phyloP scores from a whole-genome alignment of 2,113 vertebrate species.

The Buteo buteo region DNA sequence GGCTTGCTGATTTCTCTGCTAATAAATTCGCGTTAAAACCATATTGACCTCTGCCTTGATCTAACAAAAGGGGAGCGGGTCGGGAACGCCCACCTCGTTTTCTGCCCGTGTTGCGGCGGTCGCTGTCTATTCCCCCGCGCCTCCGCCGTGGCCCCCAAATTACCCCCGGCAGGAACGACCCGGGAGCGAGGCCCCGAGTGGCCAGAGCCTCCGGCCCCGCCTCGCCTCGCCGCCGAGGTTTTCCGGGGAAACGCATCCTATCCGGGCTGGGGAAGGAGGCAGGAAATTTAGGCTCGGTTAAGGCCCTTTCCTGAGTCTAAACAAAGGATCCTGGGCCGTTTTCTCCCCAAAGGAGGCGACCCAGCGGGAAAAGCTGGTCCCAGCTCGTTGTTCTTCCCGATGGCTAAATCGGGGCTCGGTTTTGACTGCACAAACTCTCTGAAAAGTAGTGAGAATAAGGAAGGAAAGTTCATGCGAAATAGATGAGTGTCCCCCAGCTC shows the following conservation, averaged over 20 bases:
- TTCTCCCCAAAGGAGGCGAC: neutral
- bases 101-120: conserved; percentile 2
- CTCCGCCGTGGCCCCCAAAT: neutral
- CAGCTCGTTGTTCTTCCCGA: neutral
- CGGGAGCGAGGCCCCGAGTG: neutral
- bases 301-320: neutral
- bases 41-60: conserved; percentile 79
- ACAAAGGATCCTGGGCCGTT: neutral
- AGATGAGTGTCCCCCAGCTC: neutral
- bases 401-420: neutral
- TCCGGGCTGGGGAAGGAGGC: neutral
- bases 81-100: conserved; percentile 61
- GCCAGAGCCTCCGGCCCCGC: neutral
- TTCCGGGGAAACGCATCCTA: neutral
- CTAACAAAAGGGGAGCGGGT: conserved; percentile 66
- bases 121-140: neutral
- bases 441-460: neutral
- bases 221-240: neutral
- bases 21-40: conserved; percentile 78
- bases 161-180: neutral
- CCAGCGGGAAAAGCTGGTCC: neutral
- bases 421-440: neutral
- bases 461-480: neutral
- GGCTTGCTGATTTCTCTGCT: conserved; percentile 77
- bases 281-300: neutral